Base-by-base conservation (phyloP, 2,888 invertebrate genomes). In the Eulithis prunata region DNA sequence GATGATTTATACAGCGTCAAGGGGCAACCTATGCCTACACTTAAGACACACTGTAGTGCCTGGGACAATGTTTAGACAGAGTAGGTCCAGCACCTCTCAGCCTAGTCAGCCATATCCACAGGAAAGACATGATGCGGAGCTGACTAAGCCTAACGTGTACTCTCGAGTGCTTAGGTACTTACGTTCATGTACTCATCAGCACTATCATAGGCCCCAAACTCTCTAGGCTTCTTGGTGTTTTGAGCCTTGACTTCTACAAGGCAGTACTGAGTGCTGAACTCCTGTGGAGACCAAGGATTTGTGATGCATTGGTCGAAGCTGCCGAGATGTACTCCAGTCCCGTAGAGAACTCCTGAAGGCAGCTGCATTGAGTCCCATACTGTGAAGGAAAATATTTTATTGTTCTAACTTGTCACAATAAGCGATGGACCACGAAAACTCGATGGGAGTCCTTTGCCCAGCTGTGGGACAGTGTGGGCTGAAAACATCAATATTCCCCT, bases 321-420 rank as follows among this genome's bases (percentile, higher is more conserved):
- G 0, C 85, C 86, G 0, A 82, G 57, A 14, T 81, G 77, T 21
- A 73, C 64, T 4, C 66, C 70, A 0, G 73, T 74, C 0, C 84
- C 86, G 47, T 78, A 82, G 3, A 86, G 71, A 0, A 73, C 75
- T 0, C 85, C 85, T 3, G 69, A 62, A 4, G 86, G 84, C 3
- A 74, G 70, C 32, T 83, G 80, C 64, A 80, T 82, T 0, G 86
- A 78, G 47, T 86, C 84, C 82, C 84, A 84, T 4, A 82, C 86
- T 86, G 71, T 11, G 49, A 64, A 47, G 11, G n/a, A 38, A 0
- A n/a, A n/a, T 14, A 8, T 47, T 47, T 14, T 8, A 13, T 47
- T 2, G 2, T 5, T 1, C 45, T 4, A 45, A 45, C 21, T 21
- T 21, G 21, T 21, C 21, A 21, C n/a, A 45, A 41, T 41, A 41